A percentile compares a stretch with the other conserved stretches of the same genome.
Evolutionary conservation across 2,113 vertebrate genomes (phyloP).

Genomic region (Pelecanus crispus): DNA sequence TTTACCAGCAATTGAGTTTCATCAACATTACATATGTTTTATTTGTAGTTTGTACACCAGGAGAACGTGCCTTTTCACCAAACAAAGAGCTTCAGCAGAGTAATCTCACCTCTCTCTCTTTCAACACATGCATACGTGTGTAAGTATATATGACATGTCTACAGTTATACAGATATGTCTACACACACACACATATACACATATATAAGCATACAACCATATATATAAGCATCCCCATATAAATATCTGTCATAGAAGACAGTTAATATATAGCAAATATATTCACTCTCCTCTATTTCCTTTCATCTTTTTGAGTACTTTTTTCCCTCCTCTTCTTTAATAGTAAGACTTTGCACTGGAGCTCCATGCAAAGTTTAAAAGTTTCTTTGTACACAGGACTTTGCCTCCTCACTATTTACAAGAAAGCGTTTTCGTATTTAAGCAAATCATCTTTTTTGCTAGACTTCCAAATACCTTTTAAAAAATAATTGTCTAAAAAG

Average conservation of each 20-base stretch:
- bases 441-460: background rate
- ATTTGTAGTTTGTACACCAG: background rate
- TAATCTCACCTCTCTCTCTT: background rate
- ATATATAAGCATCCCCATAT: background rate
- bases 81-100: background rate
- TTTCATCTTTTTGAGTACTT: background rate
- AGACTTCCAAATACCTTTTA: background rate
- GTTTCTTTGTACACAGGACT: background rate
- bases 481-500: background rate
- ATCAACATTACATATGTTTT: background rate
- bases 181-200: background rate
- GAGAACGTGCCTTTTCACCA: background rate
- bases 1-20: background rate
- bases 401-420: background rate
- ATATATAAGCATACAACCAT: background rate
- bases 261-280: background rate
- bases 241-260: background rate
- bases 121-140: background rate
- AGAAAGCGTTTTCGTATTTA: background rate
- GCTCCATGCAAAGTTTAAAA: background rate
- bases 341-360: background rate
- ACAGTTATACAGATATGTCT: rapidly evolving
- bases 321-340: background rate
- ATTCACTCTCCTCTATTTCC: background rate
- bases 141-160: background rate